Base-by-base conservation (phyloP, 2,113 vertebrate species). In the Orthochromis indermauri region DNA sequence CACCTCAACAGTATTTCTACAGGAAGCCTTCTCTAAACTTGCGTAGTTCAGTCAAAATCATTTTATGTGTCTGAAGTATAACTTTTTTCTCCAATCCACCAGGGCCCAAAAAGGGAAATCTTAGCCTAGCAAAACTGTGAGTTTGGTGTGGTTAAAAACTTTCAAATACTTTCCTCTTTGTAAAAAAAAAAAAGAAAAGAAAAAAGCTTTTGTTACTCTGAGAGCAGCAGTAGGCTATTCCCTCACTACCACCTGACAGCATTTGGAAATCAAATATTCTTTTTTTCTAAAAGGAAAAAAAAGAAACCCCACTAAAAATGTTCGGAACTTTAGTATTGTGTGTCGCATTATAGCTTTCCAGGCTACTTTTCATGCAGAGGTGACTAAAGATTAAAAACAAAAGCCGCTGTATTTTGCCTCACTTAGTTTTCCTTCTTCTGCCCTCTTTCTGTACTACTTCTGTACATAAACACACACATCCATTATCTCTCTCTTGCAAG, bases 211-310 rank as follows among this genome's bases (percentile, higher is more conserved):
- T 86, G 79, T 82, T 89, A 19, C 40, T 45, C 88, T 33, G 47
- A 88, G 21, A 91, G 83, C 68, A 83, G 71, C 66, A 49, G 81
- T 3, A 4, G 37, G 33, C 28, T 71, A 66, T 81, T 90, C 84
- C 89, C 92, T 42, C 61, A 53, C 68, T 87, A 82, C 79, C 84
- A 89, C 47, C 89, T 45, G 82, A 66, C 81, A 86, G 84, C 55
- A 68, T 82, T 87, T 83, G 83, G 78, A 89, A 81, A 93, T 93
- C 81, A 91, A 92, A 91, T 88, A 91, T 92, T 94, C 86, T 90
- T 90, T 92, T 89, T 94, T 49, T 85, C 88, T 73, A 33, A 88
- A 88, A 91, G 79, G 35, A 28, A 45, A 76, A 17, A 61, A 73
- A 84, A 71, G 57, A 87, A 66, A 66, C 4, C 10, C 19, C 6